A percentile compares a stretch with the other conserved stretches of the same genome.
Evolutionary conservation across 2,113 vertebrate species (phyloP).

Genomic region (Lasiurus cinereus): DNA sequence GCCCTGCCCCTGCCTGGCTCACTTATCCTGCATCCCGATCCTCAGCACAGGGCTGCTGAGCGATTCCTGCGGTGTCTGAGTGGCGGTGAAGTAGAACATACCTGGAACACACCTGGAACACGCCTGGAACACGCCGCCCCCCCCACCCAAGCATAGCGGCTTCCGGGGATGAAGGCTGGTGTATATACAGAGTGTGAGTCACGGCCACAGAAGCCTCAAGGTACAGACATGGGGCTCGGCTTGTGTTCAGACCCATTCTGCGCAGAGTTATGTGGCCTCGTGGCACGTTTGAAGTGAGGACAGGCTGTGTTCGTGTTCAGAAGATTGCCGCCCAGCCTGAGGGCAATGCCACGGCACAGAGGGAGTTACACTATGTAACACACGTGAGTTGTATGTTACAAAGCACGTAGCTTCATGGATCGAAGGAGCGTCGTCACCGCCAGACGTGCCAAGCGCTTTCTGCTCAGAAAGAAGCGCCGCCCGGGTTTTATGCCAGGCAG

Average conservation of each 20-base stretch:
- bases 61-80: background rate
- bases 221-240: background rate
- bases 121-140: background rate
- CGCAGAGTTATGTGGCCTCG: background rate
- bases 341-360: background rate
- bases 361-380: background rate
- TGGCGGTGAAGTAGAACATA: background rate
- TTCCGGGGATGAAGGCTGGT: background rate
- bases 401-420: background rate
- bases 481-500: background rate
- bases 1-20: accelerated
- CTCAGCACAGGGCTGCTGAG: background rate
- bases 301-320: background rate
- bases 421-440: background rate
- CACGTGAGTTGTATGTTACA: background rate
- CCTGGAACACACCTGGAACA: background rate
- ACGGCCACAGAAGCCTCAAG: background rate
- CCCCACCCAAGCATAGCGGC: background rate
- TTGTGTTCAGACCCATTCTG: background rate
- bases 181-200: background rate
- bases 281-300: background rate
- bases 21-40: background rate
- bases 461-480: background rate
- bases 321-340: background rate
- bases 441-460: background rate